These are phyloP conservation scores for Falco berigora DNA, from an alignment of 2,797 vertebrate genomes.

Conservation along the genomic window DNA sequence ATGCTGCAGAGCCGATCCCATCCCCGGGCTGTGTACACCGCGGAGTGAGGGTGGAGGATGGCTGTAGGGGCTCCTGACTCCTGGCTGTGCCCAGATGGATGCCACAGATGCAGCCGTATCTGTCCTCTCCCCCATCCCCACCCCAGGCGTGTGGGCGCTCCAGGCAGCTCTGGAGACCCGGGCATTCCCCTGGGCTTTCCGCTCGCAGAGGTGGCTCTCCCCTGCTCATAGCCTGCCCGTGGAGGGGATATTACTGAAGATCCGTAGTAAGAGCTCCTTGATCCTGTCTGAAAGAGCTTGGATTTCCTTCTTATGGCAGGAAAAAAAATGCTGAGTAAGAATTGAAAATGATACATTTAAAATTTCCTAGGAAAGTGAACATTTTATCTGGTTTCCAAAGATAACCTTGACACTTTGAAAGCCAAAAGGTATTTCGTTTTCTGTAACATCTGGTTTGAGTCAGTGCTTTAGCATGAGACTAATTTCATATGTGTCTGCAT, in stretches of 20 bases:
- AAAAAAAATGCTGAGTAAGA: background rate
- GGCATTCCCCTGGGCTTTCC: background rate
- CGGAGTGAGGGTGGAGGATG: no score
- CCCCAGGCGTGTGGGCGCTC: background rate
- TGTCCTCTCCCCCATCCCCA: background rate
- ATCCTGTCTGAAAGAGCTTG: background rate
- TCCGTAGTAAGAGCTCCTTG: background rate
- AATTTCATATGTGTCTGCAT: slow-evolving; percentile 30
- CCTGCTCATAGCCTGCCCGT: accelerated
- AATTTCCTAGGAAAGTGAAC: slow-evolving; percentile 33
- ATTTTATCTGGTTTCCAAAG: slow-evolving; percentile 39
- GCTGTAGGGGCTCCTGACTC: background rate
- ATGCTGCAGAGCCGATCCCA: background rate
- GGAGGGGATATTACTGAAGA: background rate
- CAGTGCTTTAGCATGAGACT: slow-evolving; percentile 33
- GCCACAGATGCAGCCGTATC: accelerated
- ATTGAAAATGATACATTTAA: background rate
- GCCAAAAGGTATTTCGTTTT: slow-evolving; percentile 38
- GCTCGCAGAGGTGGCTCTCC: background rate
- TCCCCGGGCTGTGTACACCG: accelerated
- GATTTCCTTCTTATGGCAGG: background rate
- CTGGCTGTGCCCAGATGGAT: background rate
- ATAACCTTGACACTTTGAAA: slow-evolving; percentile 36
- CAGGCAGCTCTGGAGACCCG: background rate
- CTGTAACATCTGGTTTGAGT: slow-evolving; percentile 20